Base-by-base conservation (phyloP, 2,113 vertebrate genomes). In the Lathamus discolor region DNA sequence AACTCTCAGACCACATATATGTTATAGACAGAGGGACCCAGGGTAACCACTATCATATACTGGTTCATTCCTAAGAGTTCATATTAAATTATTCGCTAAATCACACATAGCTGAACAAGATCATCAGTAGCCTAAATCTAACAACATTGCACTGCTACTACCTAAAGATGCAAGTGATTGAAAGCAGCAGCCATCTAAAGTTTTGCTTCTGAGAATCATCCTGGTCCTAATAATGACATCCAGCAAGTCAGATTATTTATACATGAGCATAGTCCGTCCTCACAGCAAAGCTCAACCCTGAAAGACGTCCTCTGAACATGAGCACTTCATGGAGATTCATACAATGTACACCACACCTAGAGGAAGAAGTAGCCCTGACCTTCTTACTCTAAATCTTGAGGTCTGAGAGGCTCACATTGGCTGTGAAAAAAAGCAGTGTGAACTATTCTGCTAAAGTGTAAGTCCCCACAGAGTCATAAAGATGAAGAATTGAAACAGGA, bases 381-480 rank as follows among this genome's bases (percentile, higher is more conserved):
- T 48, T 83, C 25, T 67, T 39, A n/a, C 20, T 57, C 9, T 46
- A 68, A 79, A 43, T 41, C n/a, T 80, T 2, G 2, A 41, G 11
- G 27, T 24, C 23, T 61, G 12, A 83, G 35, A 81, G 29, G 9
- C 17, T 78, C 10, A 35, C 9, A 48, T 35, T 19, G 25, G 69
- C 8, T 7, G 6, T 2, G 5, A 37, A 69, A 68, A 84, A 62
- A 49, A 0, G 0, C 80, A 46, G 33, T 43, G 11, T 7, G 81
- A 78, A 74, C 68, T 23, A n/a, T 7, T 31, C 11, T 75, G 80
- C 39, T 46, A 64, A 75, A 46, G 55, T 46, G 18, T 6, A 29
- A 39, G 15, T 59, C 37, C 31, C 28, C 41, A 13, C 7, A n/a
- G 64, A 84, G 22, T 17, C 0, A 0, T n/a, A 74, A 80, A 86